phyloP scores from a whole-genome alignment of 2,888 invertebrate genomes.

The Dascillus cervinus region DNA sequence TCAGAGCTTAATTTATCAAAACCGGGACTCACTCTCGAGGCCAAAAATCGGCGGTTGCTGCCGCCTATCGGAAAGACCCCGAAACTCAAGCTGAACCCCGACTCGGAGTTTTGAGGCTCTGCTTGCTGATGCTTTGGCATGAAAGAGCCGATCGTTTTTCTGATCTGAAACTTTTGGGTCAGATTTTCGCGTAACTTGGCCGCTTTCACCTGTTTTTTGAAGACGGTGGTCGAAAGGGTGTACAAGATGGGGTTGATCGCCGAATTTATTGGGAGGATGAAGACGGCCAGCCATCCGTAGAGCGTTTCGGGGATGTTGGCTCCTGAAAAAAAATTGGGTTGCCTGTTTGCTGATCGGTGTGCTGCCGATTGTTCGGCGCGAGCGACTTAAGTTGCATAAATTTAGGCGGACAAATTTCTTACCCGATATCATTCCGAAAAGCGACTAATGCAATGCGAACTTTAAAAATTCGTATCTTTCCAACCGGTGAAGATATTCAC shows the following conservation, averaged over 20 bases:
- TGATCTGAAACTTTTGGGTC: slow-evolving; percentile 30
- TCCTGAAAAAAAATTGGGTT: too few relatives aligned
- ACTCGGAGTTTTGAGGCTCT: slow-evolving; percentile 43
- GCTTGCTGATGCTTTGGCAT: slow-evolving; percentile 28
- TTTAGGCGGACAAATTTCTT: too few relatives aligned
- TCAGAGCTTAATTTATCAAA: too few relatives aligned
- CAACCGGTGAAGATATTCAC: too few relatives aligned
- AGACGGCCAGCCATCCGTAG: slow-evolving; percentile 55
- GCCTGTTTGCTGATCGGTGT: too few relatives aligned
- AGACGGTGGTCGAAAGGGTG: slow-evolving; percentile 52
- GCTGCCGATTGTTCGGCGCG: too few relatives aligned
- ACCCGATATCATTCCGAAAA: too few relatives aligned
- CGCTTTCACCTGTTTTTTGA: slow-evolving; percentile 47
- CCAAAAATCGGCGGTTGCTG: slow-evolving; percentile 34
- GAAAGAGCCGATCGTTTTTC: slow-evolving; percentile 32
- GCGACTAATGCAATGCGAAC: too few relatives aligned
- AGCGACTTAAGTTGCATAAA: too few relatives aligned
- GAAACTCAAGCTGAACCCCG: slow-evolving; percentile 44
- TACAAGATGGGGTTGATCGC: slow-evolving; percentile 56
- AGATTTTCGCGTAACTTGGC: too few relatives aligned
- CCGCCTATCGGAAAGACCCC: slow-evolving; percentile 39
- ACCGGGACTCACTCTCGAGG: slow-evolving; percentile 37
- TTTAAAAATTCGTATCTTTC: too few relatives aligned
- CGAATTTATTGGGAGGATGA: slow-evolving; percentile 54
- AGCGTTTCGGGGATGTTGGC: slow-evolving; percentile 46